Evolutionary conservation across 2,797 vertebrate genomes (phyloP), one percentile per base, ranked within the genome.

Genomic region (Gouania willdenowi): DNA sequence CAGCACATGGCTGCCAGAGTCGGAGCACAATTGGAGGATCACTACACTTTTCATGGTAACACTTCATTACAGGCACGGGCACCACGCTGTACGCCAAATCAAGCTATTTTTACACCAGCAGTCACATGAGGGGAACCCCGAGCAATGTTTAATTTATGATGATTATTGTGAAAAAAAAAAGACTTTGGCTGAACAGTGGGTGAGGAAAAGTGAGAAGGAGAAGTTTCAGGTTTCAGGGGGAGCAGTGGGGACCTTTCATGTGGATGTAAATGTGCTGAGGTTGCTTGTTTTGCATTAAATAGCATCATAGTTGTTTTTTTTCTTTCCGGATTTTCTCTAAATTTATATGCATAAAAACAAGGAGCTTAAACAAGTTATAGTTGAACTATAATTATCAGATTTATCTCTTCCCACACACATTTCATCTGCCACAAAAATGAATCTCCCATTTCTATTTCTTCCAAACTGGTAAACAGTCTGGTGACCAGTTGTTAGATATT

Each of bases 131-230:
- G 75, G 77, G 74, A 76, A 54, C 59, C 42, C n/a, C 43, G 55
- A 69, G 64, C 53, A 27, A 86, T 86, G 81, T 87, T 86, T 85
- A 75, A 87, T 83, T 81, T 78, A 87, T 83, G 72, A 73, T 49
- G 11, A 55, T 55, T 19, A 15, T 65, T 53, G 59, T 71, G 64
- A 70, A 79, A 64, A 59, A 47, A 71, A 79, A 64, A 56, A 49
- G 69, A 48, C 57, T 74, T 40, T n/a, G 36, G 62, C 59, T 64
- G 8, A 57, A 71, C 46, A 26, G 44, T 29, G 58, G 44, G 49
- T 53, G 41, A 56, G 53, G 45, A 63, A 30, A 53, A 61, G 36
- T 12, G 42, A 40, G 48, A 49, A 35, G 23, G 38, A 4, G 32
- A 13, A 31, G n/a, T n/a, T n/a, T n/a, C n/a, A n/a, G n/a, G n/a